Evolutionary conservation across 2,888 invertebrate species (phyloP).

Genomic region (Adineta ricciae): DNA sequence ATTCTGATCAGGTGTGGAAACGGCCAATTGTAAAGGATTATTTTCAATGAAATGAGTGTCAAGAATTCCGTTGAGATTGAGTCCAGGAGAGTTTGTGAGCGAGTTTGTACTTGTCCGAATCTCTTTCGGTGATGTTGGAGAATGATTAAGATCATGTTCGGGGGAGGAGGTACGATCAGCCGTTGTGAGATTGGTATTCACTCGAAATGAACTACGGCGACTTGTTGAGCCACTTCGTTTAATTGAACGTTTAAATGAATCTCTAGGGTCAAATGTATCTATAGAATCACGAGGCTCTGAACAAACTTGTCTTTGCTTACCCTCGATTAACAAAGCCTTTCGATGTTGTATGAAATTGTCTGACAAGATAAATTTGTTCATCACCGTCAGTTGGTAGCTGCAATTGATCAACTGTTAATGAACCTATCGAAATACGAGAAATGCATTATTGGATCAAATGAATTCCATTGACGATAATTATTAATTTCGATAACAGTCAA

Average conservation of each 20-base stretch:
- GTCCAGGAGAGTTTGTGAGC: neutral
- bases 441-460: neutral
- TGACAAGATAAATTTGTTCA: slow-evolving; percentile 26
- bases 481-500: neutral
- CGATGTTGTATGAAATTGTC: slow-evolving; percentile 31
- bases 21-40: neutral
- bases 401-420: slow-evolving; percentile 11
- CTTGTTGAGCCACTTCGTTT: slow-evolving; percentile 23
- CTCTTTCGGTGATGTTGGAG: slow-evolving; percentile 20
- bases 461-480: no score
- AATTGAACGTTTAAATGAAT: slow-evolving; percentile 34
- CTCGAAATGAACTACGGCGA: slow-evolving; percentile 17
- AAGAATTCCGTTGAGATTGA: neutral
- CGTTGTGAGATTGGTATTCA: slow-evolving; percentile 22
- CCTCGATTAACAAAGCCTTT: slow-evolving; percentile 31
- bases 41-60: slow-evolving; percentile 6
- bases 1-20: neutral
- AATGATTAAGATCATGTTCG: slow-evolving; percentile 10
- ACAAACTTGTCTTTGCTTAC: neutral
- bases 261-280: neutral
- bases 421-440: neutral
- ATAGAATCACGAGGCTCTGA: neutral
- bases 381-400: neutral
- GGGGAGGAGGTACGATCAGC: neutral
- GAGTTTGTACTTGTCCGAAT: neutral